Evolutionary conservation across 2,797 vertebrate species (phyloP), one percentile per base, ranked within the genome.

Genomic region (Brachymystax lenok): DNA sequence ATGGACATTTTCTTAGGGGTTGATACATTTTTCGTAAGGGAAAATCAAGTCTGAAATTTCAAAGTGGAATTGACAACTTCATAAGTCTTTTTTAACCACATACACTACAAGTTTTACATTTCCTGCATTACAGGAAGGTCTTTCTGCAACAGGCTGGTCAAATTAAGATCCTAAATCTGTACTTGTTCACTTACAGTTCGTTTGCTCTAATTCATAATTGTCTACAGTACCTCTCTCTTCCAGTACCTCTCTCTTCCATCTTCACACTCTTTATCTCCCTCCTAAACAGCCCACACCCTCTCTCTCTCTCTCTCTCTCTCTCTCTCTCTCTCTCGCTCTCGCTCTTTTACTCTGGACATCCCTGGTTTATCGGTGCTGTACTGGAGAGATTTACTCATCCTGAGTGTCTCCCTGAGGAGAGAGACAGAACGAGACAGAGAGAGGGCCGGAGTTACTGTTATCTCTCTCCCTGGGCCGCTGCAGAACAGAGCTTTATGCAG

Each of bases 201-300:
- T 71, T 52, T 52, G 14, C 14, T 54, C 40, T 16, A 40, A 40
- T 46, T n/a, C 13, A 50, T 56, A 16, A 59, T 67, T 67, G 28
- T 10, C 14, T 19, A 17, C 71, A 24, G 21, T 88, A 82, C 79
- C 80, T 78, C 74, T 63, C 76, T 75, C 79, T 40, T 72, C 76
- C 75, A 46, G 40, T 12, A 1, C 40, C 40, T 12, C 10, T 46
- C 40, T 46, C 10, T 6, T 61, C 66, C 27, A 88, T 79, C 77
- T 86, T 56, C 71, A 4, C 86, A 84, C 80, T 85, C 84, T 50
- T 74, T 71, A 80, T 71, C 28, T 52, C 80, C 81, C n/a, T 67
- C 33, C 16, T 27, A 27, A 27, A 80, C 81, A 74, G 64, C 76
- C 66, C 54, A 35, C 35, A 35, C 35, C 35, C 35, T 7, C 30